Conservation (phyloP, 2,888 invertebrate species). For the Volucella inflata region DNA sequence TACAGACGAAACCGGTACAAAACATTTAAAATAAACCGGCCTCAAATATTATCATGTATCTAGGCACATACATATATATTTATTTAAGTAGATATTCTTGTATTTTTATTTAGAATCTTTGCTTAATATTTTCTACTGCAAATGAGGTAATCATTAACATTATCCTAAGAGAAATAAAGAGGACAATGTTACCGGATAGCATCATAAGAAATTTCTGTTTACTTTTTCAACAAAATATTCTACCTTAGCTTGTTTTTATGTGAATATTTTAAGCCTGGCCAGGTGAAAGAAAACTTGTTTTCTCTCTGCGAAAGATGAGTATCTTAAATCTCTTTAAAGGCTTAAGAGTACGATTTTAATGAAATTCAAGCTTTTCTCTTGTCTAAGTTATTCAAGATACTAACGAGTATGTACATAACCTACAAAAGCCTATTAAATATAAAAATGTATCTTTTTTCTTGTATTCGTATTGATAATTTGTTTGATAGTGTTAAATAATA, state of each 20-base stretch:
- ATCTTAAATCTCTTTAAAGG: conserved; percentile 9
- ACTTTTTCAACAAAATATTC: background rate
- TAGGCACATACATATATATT: conserved; percentile 3
- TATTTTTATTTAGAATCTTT: no score
- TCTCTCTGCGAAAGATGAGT: background rate
- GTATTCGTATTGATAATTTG: background rate
- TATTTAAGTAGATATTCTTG: background rate
- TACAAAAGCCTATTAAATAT: conserved; percentile 10
- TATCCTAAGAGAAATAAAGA: background rate
- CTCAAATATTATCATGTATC: conserved; percentile 12
- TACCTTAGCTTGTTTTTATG: no score
- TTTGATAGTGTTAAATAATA: conserved; percentile 52
- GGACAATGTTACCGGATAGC: no score
- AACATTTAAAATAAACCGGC: conserved; percentile 42
- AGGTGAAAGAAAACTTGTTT: conserved; percentile 2
- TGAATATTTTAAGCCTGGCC: no score
- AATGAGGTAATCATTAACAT: conserved; percentile 9
- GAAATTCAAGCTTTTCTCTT: conserved; percentile 15
- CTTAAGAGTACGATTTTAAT: conserved; percentile 27
- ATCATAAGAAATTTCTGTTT: no score
- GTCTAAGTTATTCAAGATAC: background rate
- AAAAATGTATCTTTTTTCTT: conserved; percentile 23
- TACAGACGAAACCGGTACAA: conserved; percentile 49
- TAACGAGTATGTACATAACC: conserved; percentile 28
- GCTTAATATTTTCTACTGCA: background rate